Base-by-base conservation (phyloP, 2,888 invertebrate genomes). In the Bhutanitis thaidina region DNA sequence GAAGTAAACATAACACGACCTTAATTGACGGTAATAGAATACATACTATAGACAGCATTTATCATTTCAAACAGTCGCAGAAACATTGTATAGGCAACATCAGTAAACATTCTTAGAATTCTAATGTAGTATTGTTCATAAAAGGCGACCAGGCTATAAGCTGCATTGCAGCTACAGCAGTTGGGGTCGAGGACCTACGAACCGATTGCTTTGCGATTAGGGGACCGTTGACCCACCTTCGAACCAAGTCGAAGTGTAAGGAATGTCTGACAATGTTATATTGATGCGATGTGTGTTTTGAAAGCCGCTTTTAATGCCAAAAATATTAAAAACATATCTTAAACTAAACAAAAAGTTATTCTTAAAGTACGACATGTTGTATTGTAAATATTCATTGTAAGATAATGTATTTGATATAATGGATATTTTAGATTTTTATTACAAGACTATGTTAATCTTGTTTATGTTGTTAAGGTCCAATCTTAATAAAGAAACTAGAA, bases 151-250 rank as follows among this genome's bases (percentile, higher is more conserved):
- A 20, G 20, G 20, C 5, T 20, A 20, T 20, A 30, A 8, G 38
- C 41, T 47, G 45, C 47, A 44, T 45, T 45, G 52, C 51, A 50
- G 47, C 48, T 35, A 50, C 46, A 46, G 46, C 53, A 52, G 43
- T 35, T 32, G 55, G 51, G 62, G 66, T 64, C 65, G 60, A 59
- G 58, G 64, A 67, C 59, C 68, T 52, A 48, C 34, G 39, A 59
- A 54, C 57, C 66, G 70, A 67, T 77, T 72, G 64, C 65, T 62
- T 75, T 70, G 69, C 77, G 80, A 82, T 84, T 79, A 82, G 82
- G 71, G 73, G 80, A 71, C 62, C 81, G 62, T 68, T 78, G 82
- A 84, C 80, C 81, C 60, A 63, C 7, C 43, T 43, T 35, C 27
- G 14, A 44, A 36, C 36, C n/a, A 13, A 27, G 7, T 36, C 36